These are phyloP conservation scores for Drosophila pseudotalamancana DNA, from an alignment of 2,888 invertebrate species.

Conservation along the genomic window DNA sequence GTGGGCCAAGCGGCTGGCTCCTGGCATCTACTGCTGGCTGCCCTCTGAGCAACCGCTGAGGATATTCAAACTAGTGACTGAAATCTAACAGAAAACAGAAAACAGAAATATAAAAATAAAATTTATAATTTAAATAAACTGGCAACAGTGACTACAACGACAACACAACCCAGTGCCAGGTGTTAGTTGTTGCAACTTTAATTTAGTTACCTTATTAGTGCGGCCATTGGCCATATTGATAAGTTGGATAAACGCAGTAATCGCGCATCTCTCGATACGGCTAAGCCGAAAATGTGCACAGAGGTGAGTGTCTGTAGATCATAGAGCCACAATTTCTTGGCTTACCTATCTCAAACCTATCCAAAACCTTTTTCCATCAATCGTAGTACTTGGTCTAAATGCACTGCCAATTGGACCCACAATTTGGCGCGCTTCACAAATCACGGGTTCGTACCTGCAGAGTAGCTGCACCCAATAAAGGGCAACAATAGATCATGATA, in stretches of 20 bases:
- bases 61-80: slow-evolving; percentile 47
- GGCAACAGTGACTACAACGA: slow-evolving; percentile 24
- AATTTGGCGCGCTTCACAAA: slow-evolving; percentile 48
- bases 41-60: slow-evolving; percentile 52
- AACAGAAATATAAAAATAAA: too few relatives aligned
- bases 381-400: too few relatives aligned
- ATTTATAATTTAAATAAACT: slow-evolving; percentile 32
- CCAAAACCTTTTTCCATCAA: too few relatives aligned
- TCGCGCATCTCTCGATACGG: slow-evolving; percentile 52
- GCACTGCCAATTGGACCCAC: slow-evolving; percentile 39
- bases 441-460: background rate
- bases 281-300: slow-evolving; percentile 76
- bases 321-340: slow-evolving; percentile 2
- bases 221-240: slow-evolving; percentile 41
- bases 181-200: slow-evolving; percentile 24
- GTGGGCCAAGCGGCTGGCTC: slow-evolving; percentile 55
- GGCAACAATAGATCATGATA: slow-evolving; percentile 9
- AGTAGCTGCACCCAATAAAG: slow-evolving; percentile 26
- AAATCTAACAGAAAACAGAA: slow-evolving; percentile 18
- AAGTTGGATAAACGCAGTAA: slow-evolving; percentile 69
- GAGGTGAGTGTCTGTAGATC: slow-evolving; percentile 56
- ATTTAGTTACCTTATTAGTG: slow-evolving; percentile 16
- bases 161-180: slow-evolving; percentile 10
- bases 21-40: slow-evolving; percentile 51
- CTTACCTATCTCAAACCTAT: too few relatives aligned